Base-by-base conservation (phyloP, 2,888 invertebrate species). In the Tinea pellionella region DNA sequence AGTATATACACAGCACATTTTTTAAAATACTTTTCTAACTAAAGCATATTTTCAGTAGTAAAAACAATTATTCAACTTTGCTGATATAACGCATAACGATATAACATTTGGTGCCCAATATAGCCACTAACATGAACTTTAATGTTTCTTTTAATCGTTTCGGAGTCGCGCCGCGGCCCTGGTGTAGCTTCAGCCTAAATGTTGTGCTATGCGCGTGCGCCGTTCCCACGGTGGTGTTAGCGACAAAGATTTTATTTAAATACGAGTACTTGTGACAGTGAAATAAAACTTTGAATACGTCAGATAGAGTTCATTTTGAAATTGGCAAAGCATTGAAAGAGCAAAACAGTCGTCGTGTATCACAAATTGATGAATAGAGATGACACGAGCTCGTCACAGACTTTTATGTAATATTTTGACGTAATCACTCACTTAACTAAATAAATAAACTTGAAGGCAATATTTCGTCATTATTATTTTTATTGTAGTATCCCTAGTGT, bases 291-390 rank as follows among this genome's bases (percentile, higher is more conserved):
- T 47, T 47, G 15, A 16, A 13, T 47, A 47, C 47, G 13, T 15
- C 13, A n/a, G n/a, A 47, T 47, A 47, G 47, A 16, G 47, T 16
- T 16, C 47, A 47, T 47, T 47, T 47, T 47, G 15, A n/a, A 12
- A 12, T 37, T 37, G 37, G 47, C 47, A 47, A 47, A 15, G 12
- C 2, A 41, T 41, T 13, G 2, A 8, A 12, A 41, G 41, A 12
- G 47, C 47, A 4, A 42, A 42, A 30, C 30, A 37, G 37, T 37
- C 37, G 47, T 47, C 47, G 47, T 47, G 47, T 47, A 16, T 47
- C 47, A 47, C 15, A 24, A 53, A 53, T 53, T 53, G 53, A 53
- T 53, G 53, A 53, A 53, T 53, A 53, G 53, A 53, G 53, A 53
- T 53, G 53, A 19, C 18, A 53, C 24, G 24, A 53, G 53, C 53